Evolutionary conservation across 2,888 invertebrate species (phyloP).

Genomic region (Phasia obesa): DNA sequence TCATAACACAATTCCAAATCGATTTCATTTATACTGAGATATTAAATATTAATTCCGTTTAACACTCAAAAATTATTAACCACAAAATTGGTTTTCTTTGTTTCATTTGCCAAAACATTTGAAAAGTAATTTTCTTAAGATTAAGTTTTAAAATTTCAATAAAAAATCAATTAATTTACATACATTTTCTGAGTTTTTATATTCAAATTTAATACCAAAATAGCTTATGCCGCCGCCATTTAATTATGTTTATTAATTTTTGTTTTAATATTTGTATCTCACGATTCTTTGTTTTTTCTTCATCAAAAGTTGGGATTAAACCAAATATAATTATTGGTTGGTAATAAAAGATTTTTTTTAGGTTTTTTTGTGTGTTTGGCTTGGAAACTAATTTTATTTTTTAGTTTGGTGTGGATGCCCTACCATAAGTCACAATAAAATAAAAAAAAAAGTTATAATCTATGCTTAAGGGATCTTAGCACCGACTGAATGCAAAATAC

Average conservation of each 20-base stretch:
- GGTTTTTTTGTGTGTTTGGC: conserved; percentile 11
- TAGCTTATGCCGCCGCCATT: conserved; percentile 53
- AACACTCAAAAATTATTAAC: no score
- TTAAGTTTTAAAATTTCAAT: neutral
- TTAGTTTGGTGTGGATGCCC: conserved; percentile 4
- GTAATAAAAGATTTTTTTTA: neutral
- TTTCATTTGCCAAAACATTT: neutral
- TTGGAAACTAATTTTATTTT: neutral
- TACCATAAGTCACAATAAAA: neutral
- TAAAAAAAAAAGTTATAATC: neutral
- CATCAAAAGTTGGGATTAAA: conserved; percentile 46
- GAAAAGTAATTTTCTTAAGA: neutral
- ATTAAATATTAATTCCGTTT: no score
- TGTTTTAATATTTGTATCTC: conserved; percentile 24
- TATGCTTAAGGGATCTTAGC: no score
- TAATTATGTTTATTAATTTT: conserved; percentile 59
- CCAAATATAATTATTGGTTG: conserved; percentile 50
- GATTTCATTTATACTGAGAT: no score
- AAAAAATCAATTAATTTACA: conserved; percentile 24
- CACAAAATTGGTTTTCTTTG: no score
- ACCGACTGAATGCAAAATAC: no score
- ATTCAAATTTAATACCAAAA: conserved; percentile 30
- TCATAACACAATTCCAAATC: no score
- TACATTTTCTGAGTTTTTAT: conserved; percentile 12
- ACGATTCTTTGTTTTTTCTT: conserved; percentile 49